Base-by-base conservation (phyloP, 2,797 vertebrate genomes). In the Hoplostethus mediterraneus region DNA sequence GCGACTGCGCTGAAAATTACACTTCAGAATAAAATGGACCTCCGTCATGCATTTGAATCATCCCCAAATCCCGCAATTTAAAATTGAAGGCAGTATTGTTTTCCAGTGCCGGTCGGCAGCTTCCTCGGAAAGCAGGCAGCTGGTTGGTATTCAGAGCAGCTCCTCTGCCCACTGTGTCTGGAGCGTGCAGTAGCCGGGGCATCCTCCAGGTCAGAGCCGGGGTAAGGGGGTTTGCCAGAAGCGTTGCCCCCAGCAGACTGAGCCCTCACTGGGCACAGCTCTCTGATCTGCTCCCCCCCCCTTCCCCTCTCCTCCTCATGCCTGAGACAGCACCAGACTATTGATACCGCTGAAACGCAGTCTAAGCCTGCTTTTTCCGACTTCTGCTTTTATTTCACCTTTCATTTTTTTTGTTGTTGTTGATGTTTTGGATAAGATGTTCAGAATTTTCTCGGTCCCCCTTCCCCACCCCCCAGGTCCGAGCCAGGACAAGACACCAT, bases 181-280 rank as follows among this genome's bases (percentile, higher is more conserved):
- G 77, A 83, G 82, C 71, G 40, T 75, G 85, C 84, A 81, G 86
- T 72, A 61, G 87, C 84, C 71, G 55, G 88, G 90, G 89, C 87
- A 84, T 89, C 89, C 91, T 89, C 77, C 87, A 87, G 92, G 92
- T 92, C 90, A 91, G 84, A 86, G 88, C 84, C 82, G 88, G 92
- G 90, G 92, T 90, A 91, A 93, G 90, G 91, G 90, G 87, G 87
- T 92, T 94, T 89, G 94, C 93, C 93, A 89, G 93, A 91, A 94
- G 94, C 93, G 25, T 92, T 90, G 94, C 93, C 93, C 92, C 88
- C 91, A 93, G 93, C 93, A 92, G 92, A 90, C 90, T 92, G 90
- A 93, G 87, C 84, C 87, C 86, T 90, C 82, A 79, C 90, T 92
- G 91, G 92, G 88, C 87, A 90, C 31, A 21, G 73, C 73, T 90